Percentiles rank a stretch among this genome's conserved stretches.
Conservation (phyloP, 2,113 vertebrate species). For the Phycodurus eques region DNA sequence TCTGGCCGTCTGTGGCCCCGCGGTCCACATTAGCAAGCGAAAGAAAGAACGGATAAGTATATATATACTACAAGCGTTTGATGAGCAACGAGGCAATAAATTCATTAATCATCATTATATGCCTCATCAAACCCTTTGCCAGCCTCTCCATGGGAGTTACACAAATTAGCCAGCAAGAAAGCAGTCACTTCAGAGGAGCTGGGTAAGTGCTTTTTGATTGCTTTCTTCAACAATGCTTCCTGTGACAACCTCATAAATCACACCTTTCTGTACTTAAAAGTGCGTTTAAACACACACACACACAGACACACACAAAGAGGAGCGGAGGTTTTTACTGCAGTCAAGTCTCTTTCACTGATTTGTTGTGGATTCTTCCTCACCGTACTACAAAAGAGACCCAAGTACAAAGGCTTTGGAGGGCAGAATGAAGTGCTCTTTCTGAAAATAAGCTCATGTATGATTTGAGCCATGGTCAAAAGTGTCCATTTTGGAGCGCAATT, state of each 20-base stretch:
- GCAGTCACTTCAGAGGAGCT: slow-evolving; percentile 98
- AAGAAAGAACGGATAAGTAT: slow-evolving; percentile 74
- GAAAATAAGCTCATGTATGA: slow-evolving; percentile 63
- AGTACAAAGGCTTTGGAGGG: slow-evolving; percentile 66
- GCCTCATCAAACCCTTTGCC: slow-evolving; percentile 99
- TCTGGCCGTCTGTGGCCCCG: slow-evolving; percentile 67
- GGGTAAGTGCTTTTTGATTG: slow-evolving; percentile 99
- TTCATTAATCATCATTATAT: slow-evolving; percentile 99
- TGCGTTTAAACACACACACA: slow-evolving; percentile 74
- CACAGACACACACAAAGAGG: slow-evolving; percentile 52
- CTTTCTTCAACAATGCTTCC: slow-evolving; percentile 93
- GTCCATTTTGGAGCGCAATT: slow-evolving; percentile 58
- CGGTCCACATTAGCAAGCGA: slow-evolving; percentile 64
- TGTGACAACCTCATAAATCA: slow-evolving; percentile 99
- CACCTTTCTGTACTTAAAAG: slow-evolving; percentile 83
- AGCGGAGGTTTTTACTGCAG: slow-evolving; percentile 62
- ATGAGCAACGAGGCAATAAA: slow-evolving; percentile 97
- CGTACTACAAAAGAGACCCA: slow-evolving; percentile 64
- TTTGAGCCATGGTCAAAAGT: slow-evolving; percentile 48
- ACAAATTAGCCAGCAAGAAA: slow-evolving; percentile 99
- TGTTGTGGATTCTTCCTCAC: slow-evolving; percentile 70
- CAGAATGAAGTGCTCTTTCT: slow-evolving; percentile 65
- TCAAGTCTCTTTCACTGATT: slow-evolving; percentile 66
- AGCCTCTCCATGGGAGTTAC: slow-evolving; percentile 98
- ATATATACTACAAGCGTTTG: slow-evolving; percentile 90